Evolutionary conservation across 2,113 vertebrate species (phyloP).

Genomic region (Chloebia gouldiae): DNA sequence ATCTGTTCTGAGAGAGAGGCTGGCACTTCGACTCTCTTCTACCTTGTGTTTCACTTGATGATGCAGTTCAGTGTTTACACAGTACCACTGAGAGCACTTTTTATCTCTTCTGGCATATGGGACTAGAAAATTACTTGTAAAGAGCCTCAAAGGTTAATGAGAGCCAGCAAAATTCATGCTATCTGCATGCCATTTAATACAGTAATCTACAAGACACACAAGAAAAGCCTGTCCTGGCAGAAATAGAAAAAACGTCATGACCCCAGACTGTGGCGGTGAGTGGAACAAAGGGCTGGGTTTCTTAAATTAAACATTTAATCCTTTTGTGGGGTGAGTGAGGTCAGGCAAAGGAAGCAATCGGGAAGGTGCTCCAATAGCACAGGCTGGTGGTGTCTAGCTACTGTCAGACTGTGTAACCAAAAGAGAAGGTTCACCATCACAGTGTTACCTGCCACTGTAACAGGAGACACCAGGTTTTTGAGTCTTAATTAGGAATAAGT

Average conservation of each 20-base stretch:
- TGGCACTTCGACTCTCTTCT: background rate
- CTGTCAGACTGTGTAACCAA: background rate
- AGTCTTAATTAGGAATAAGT: background rate
- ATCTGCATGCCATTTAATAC: background rate
- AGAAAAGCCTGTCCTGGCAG: background rate
- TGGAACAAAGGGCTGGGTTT: background rate
- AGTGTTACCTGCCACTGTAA: background rate
- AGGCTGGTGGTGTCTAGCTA: background rate
- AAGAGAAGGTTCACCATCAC: background rate
- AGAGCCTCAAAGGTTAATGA: background rate
- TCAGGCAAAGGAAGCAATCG: background rate
- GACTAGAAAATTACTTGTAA: background rate
- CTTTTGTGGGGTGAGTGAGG: background rate
- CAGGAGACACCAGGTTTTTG: background rate
- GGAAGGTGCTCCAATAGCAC: background rate
- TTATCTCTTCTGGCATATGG: background rate
- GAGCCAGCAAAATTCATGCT: background rate
- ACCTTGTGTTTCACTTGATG: background rate
- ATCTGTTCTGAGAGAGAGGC: background rate
- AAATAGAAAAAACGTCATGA: background rate
- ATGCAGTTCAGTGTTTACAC: background rate
- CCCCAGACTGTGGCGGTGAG: background rate
- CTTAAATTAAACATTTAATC: conserved; percentile 20
- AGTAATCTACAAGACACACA: background rate
- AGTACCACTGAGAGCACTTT: background rate